Evolutionary conservation across 1,140 invertebrate species (phyloP), one percentile per base, ranked within the genome.

Genomic region (Hyphantria cunea): DNA sequence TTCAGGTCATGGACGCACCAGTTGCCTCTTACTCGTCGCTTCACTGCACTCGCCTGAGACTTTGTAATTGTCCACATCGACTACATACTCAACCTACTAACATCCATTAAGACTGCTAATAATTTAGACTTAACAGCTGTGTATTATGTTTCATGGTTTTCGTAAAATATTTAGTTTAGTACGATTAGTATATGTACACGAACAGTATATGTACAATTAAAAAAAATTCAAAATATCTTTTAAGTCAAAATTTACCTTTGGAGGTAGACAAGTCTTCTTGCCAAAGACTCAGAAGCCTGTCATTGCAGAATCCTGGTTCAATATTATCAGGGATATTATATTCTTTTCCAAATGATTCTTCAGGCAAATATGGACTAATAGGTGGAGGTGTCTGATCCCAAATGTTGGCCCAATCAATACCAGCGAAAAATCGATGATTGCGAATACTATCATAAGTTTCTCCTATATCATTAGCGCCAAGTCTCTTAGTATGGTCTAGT

Each of bases 231-330:
- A n/a, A n/a, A n/a, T n/a, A n/a, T n/a, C n/a, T n/a, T n/a, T n/a
- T n/a, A n/a, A n/a, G n/a, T n/a, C 4, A 10, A 53, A 25, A 25
- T 25, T 84, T 84, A 92, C 91, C 86, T 86, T 82, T 84, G 49
- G 88, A 87, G 17, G 85, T 86, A 58, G 83, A 86, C 53, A 96
- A 91, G 45, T 95, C 94, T 14, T 96, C 87, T 31, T 95, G 95
- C 50, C 96, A 92, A 33, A 97, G 85, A 31, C 96, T 92, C 9
- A 95, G 94, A 17, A 97, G 91, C 76, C 97, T 95, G 65, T 94
- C 93, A 68, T 96, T 95, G 74, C 96, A 95, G 6, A 98, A 91
- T 0, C 97, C 97, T 0, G 97, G 97, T 79, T 97, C 95, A 15
- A 97, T 89, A 80, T 97, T 91, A 54, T 96, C 95, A 1, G 96